Evolutionary conservation across 2,888 invertebrate genomes (phyloP).

Genomic region (Matsumyia berberina): DNA sequence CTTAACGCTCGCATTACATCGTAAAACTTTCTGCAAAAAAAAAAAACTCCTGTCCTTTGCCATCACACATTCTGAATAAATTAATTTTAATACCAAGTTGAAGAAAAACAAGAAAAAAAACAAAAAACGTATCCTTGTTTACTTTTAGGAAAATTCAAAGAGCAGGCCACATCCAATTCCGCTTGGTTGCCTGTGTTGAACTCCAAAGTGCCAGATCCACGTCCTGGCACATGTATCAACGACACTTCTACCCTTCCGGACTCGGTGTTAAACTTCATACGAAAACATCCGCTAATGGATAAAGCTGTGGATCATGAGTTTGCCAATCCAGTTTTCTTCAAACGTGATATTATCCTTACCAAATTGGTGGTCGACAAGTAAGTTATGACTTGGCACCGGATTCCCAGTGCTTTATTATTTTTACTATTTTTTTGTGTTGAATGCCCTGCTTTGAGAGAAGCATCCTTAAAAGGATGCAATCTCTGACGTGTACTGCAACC

Average conservation of each 20-base stretch:
- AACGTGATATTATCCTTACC: conserved; percentile 95
- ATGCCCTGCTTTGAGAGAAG: too few relatives aligned
- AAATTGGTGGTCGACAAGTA: conserved; percentile 94
- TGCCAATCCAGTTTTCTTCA: conserved; percentile 96
- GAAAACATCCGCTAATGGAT: conserved; percentile 98
- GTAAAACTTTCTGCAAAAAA: conserved; percentile 19
- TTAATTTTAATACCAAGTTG: conserved; percentile 39
- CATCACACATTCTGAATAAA: conserved; percentile 65
- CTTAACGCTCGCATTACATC: conserved; percentile 23
- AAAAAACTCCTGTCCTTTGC: conserved; percentile 27
- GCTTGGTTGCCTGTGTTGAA: conserved; percentile 98
- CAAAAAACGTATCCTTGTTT: conserved; percentile 42
- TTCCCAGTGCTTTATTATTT: conserved; percentile 54
- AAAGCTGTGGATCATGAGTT: conserved; percentile 96
- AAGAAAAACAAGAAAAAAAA: conserved; percentile 18
- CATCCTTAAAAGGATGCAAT: conserved; percentile 37
- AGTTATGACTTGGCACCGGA: conserved; percentile 78
- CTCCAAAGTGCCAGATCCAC: conserved; percentile 95
- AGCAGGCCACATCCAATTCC: conserved; percentile 95
- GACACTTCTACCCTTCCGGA: conserved; percentile 96
- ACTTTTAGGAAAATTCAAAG: conserved; percentile 90
- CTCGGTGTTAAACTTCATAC: conserved; percentile 97
- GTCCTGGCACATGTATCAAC: conserved; percentile 97
- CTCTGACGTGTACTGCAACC: conserved; percentile 42
- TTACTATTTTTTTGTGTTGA: conserved; percentile 50